Percentiles rank a stretch among this genome's conserved stretches.
phyloP scores from a whole-genome alignment of 92 coral and sea anemone species.

The Epizoanthus fatuus region DNA sequence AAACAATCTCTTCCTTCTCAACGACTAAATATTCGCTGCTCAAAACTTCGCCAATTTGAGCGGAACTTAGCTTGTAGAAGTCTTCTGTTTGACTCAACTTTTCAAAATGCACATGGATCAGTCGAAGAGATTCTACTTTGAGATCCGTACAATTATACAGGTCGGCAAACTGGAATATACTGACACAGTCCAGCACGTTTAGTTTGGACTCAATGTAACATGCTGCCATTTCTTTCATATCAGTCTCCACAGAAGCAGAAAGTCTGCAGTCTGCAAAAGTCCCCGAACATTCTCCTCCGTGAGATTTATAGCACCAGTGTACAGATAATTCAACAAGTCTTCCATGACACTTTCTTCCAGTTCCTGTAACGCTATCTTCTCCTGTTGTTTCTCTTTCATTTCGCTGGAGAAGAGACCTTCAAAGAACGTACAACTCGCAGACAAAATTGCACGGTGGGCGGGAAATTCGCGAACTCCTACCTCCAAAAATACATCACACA shows the following conservation, averaged over 20 bases:
- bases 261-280: slow-evolving; percentile 25
- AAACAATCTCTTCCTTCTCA: slow-evolving; percentile 15
- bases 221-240: slow-evolving; percentile 42
- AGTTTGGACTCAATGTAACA: slow-evolving; percentile 22
- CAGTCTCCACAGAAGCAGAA: slow-evolving; percentile 21
- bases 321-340: slow-evolving; percentile 17
- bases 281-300: background rate
- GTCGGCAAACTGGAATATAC: slow-evolving; percentile 25
- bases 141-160: slow-evolving; percentile 19
- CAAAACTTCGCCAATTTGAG: background rate
- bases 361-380: slow-evolving; percentile 11
- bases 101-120: slow-evolving; percentile 12
- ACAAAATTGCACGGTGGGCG: slow-evolving; percentile 9
- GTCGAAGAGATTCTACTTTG: slow-evolving; percentile 18
- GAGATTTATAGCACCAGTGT: slow-evolving; percentile 20
- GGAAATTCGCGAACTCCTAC: slow-evolving; percentile 12
- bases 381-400: slow-evolving; percentile 15
- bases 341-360: slow-evolving; percentile 7
- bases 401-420: slow-evolving; percentile 16
- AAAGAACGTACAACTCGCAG: slow-evolving; percentile 14
- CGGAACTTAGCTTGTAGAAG: background rate
- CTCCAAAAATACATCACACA: slow-evolving; percentile 27
- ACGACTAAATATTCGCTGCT: background rate
- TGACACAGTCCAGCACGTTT: slow-evolving; percentile 5
- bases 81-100: slow-evolving; percentile 14